Evolutionary conservation across 2,797 vertebrate genomes (phyloP).

Genomic region (Lates japonicus): DNA sequence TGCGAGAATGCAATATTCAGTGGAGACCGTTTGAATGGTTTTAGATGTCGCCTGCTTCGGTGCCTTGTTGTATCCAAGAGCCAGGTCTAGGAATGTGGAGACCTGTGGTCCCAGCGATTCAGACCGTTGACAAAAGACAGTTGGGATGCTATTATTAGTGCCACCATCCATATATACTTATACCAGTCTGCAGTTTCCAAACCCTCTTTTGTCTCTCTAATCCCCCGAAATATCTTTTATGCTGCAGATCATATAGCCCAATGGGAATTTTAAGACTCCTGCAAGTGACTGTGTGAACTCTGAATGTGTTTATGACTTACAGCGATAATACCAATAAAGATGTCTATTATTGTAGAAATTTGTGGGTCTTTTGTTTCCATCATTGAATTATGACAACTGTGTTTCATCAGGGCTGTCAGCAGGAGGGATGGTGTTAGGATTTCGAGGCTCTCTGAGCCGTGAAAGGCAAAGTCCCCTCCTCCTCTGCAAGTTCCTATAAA

Average conservation of each 20-base stretch:
- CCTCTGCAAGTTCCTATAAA: constrained; percentile 38
- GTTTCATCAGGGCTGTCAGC: constrained; percentile 33
- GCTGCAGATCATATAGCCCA: constrained; percentile 54
- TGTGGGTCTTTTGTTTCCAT: constrained; percentile 23
- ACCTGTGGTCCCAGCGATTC: constrained; percentile 72
- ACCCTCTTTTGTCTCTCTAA: constrained; percentile 60
- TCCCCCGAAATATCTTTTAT: constrained; percentile 56
- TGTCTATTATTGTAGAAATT: constrained; percentile 66
- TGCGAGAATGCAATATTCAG: constrained; percentile 41
- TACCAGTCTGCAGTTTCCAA: constrained; percentile 50
- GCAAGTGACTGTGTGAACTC: constrained; percentile 64
- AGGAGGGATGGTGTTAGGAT: constrained; percentile 23
- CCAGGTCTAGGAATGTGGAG: constrained; percentile 80
- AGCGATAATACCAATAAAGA: constrained; percentile 73
- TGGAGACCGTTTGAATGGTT: constrained; percentile 52
- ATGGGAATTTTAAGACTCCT: constrained; percentile 35
- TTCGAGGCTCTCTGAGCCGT: constrained; percentile 9
- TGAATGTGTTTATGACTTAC: constrained; percentile 67
- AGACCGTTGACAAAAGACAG: constrained; percentile 71
- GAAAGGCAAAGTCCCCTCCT: constrained; percentile 12
- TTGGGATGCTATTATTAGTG: constrained; percentile 71
- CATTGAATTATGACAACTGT: constrained; percentile 28
- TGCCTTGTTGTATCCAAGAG: constrained; percentile 80
- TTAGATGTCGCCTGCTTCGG: constrained; percentile 63
- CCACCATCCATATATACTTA: constrained; percentile 55